Percentiles rank a stretch among this genome's conserved stretches.
phyloP scores from a whole-genome alignment of 2,113 vertebrate species.

The Thalassoma bifasciatum region DNA sequence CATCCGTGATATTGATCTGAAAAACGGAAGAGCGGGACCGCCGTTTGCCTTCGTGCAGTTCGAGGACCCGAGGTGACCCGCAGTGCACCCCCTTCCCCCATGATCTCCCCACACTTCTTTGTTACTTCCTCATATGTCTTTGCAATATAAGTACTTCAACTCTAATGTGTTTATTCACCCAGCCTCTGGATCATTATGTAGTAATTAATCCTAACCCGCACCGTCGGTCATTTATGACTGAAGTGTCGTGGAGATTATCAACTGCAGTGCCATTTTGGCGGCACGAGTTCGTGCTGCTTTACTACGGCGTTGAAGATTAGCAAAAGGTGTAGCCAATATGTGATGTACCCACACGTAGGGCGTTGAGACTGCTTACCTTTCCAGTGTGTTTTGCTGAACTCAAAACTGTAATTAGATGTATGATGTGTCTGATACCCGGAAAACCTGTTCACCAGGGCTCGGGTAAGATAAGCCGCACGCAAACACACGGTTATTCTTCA shows the following conservation, averaged over 20 bases:
- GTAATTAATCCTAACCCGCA: neutral
- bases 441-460: neutral
- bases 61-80: conserved; percentile 85
- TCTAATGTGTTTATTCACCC: neutral
- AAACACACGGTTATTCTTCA: no score
- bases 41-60: conserved; percentile 89
- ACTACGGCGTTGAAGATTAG: neutral
- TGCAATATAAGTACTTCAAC: no score
- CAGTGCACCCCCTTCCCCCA: conserved; percentile 1
- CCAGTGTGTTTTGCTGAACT: neutral
- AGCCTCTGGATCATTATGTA: neutral
- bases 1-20: conserved; percentile 92
- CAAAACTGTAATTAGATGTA: neutral
- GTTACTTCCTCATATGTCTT: neutral
- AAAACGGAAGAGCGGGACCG: conserved; percentile 90
- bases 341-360: neutral
- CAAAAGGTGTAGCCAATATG: neutral
- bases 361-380: no score
- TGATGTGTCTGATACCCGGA: neutral
- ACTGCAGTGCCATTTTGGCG: neutral
- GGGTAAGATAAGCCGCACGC: no score
- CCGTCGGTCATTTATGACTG: neutral
- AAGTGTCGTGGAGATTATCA: neutral
- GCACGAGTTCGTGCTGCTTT: neutral
- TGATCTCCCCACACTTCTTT: neutral